Evolutionary conservation across 2,113 vertebrate genomes (phyloP), one percentile per base, ranked within the genome.

Genomic region (Fulica atra): DNA sequence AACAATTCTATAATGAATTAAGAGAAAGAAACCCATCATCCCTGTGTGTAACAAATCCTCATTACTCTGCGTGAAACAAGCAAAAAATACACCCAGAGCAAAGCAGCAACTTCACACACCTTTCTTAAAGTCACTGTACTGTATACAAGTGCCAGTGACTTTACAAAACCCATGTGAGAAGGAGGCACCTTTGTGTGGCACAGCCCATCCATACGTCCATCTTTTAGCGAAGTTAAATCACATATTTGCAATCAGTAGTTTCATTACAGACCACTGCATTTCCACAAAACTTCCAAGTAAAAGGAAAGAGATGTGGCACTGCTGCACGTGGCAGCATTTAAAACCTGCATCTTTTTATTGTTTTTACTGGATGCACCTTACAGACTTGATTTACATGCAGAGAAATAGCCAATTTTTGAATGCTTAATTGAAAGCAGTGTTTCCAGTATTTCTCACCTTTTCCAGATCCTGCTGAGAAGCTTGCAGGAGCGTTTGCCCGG

Each of bases 401-500:
- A 53, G 33, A 81, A 81, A 44, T 0, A 13, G 19, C 10, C 42
- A 6, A 6, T 9, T 48, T 78, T 46, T 1, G 25, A 29, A 65
- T 0, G 2, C 59, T 80, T 54, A 72, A 46, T 19, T 59, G n/a
- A 84, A 88, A 87, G 21, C 26, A 77, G 25, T 13, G 15, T 51
- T 89, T 81, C 15, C 56, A 70, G 19, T 40, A 48, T 74, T 65
- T 9, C 98, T 98, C 94, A 99, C 99, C 99, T 98, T 99, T 95
- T 99, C 99, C 79, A 99, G 98, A 97, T 99, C 99, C 70, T 99
- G 99, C 80, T 99, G 99, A 63, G 99, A 99, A 66, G 99, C 99
- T 95, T 99, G 99, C 60, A 99, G 96, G 53, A 99, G 98, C 0
- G 99, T 99, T 95, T 99, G 99, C 51, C 99, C 99, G 23, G 99